Conservation (phyloP, 1,140 invertebrate species). For the Lysiphlebus fabarum region DNA sequence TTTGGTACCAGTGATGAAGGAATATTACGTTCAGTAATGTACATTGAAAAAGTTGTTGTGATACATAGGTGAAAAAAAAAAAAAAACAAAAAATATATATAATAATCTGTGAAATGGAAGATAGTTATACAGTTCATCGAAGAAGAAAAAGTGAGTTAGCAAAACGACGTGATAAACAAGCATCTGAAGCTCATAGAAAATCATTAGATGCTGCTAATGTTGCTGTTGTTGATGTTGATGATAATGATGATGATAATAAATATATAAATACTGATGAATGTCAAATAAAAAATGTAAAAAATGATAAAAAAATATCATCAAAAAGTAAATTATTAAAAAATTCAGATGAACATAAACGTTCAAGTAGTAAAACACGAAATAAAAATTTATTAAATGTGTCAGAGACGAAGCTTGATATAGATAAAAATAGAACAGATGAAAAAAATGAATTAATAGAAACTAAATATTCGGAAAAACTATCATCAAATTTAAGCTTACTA, state of each 20-base stretch:
- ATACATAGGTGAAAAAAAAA: background rate
- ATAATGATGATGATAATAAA: too few relatives aligned
- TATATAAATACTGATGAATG: conserved; percentile 35
- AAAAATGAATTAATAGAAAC: too few relatives aligned
- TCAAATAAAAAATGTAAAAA: conserved; percentile 42
- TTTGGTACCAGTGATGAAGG: background rate
- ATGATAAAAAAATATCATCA: background rate
- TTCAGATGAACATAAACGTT: conserved; percentile 7
- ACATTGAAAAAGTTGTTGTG: background rate
- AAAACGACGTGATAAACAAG: conserved; percentile 45
- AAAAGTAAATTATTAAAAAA: background rate
- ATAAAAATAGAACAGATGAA: too few relatives aligned
- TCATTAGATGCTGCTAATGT: conserved; percentile 12
- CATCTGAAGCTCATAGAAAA: conserved; percentile 35
- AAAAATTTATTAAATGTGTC: too few relatives aligned
- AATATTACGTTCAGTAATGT: background rate
- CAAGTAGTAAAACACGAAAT: too few relatives aligned
- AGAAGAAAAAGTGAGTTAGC: conserved; percentile 45
- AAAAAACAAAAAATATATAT: conserved; percentile 2
- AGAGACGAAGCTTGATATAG: too few relatives aligned
- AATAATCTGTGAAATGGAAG: conserved; percentile 40
- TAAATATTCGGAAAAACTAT: too few relatives aligned
- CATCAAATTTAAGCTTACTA: too few relatives aligned
- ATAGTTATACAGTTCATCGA: conserved; percentile 50
- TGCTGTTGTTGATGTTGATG: conserved; percentile 36